Base-by-base conservation (phyloP, 2,113 vertebrate genomes). In the Hylia prasina region DNA sequence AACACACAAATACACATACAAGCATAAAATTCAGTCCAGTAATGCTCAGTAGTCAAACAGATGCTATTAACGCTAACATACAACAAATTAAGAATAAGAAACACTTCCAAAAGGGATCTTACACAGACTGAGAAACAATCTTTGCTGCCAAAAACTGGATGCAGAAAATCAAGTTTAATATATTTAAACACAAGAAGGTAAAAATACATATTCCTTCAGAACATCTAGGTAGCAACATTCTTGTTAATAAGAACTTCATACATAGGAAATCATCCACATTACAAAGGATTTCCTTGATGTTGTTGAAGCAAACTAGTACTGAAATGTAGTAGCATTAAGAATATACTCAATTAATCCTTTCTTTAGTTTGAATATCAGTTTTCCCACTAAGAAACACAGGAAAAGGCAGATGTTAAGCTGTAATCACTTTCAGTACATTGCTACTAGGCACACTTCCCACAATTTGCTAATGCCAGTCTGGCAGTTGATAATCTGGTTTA, bases 321-420 rank as follows among this genome's bases (percentile, higher is more conserved):
- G 51, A 91, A 84, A 39, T 58, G 7, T 85, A 51, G 17, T 28
- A 45, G 17, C 16, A 40, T 31, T 45, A 79, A 76, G 40, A 77
- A 91, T 56, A 54, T 31, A 72, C 1, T 61, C n/a, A 28, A 33
- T 51, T 57, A 31, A 37, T 60, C 0, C 63, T 51, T 47, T 30
- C 12, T 56, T 84, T 27, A 68, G 11, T n/a, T 47, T 50, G 33
- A 58, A 2, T 68, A 22, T 75, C 42, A 31, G 22, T 17, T 85
- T 77, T 82, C 0, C 0, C 2, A 35, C 7, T 50, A 37, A n/a
- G 11, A 48, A 60, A 69, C 5, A 1, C 17, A 31, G 48, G 31
- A 45, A 71, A 76, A 30, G 7, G 31, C 44, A 19, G 9, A 16
- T 6, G 25, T 8, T 27, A 33, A 65, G 8, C 27, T 70, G 22